Conservation (phyloP, 64 coral and sea anemone species). For the Pachyseris speciosa region DNA sequence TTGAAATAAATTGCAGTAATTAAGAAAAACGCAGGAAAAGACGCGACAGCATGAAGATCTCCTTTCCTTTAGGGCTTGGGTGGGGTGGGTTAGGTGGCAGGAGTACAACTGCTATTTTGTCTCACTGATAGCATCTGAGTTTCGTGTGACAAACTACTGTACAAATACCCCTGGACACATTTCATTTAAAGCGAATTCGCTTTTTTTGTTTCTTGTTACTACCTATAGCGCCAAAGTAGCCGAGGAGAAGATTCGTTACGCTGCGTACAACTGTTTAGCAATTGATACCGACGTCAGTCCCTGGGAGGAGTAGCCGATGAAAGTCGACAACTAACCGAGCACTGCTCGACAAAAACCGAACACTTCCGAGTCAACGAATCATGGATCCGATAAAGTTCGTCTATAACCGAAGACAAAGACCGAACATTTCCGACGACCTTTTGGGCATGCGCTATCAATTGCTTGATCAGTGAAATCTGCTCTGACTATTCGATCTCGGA, state of each 20-base stretch:
- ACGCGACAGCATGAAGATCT: too few relatives aligned
- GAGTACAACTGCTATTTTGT: too few relatives aligned
- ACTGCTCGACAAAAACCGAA: neutral
- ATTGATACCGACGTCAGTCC: slow-evolving; percentile 96
- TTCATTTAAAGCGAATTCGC: neutral
- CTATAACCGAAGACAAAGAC: neutral
- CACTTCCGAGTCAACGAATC: neutral
- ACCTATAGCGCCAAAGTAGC: slow-evolving; percentile 87
- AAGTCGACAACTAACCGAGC: neutral
- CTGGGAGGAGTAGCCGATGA: slow-evolving; percentile 84
- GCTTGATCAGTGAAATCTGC: neutral
- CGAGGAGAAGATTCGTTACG: slow-evolving; percentile 96
- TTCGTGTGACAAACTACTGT: neutral
- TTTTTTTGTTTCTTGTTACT: slow-evolving; percentile 5
- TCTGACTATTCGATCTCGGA: neutral
- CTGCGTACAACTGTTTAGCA: slow-evolving; percentile 95
- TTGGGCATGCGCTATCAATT: neutral
- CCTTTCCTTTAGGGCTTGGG: too few relatives aligned
- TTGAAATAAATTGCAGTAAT: too few relatives aligned
- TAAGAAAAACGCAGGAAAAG: too few relatives aligned
- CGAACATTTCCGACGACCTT: neutral
- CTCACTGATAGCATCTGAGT: too few relatives aligned
- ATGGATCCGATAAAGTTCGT: neutral
- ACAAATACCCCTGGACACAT: neutral
- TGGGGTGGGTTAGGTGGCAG: too few relatives aligned